A percentile compares a stretch with the other conserved stretches of the same genome.
Conservation (phyloP, 2,888 invertebrate species). For the Drosophila greeni region DNA sequence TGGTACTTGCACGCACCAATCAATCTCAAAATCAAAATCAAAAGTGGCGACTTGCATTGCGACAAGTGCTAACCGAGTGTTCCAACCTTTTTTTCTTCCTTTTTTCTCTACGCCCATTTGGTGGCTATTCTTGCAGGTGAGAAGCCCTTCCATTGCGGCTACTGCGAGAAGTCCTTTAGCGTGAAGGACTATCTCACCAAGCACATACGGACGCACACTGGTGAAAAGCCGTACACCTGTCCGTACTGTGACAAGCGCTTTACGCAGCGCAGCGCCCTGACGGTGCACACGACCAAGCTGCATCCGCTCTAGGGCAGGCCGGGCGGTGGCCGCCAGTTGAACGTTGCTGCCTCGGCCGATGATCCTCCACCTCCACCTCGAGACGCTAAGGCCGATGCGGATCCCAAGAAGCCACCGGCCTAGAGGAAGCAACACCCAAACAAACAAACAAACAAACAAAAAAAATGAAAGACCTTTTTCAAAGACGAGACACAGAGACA, state of each 20-base stretch:
- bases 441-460: no score
- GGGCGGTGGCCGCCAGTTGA: conserved; percentile 62
- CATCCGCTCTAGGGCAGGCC: conserved; percentile 78
- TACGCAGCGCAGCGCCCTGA: conserved; percentile 77
- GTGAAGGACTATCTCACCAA: conserved; percentile 79
- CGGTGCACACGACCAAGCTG: conserved; percentile 78
- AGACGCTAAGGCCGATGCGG: conserved; percentile 21
- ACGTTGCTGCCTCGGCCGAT: conserved; percentile 37
- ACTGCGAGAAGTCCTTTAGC: conserved; percentile 78
- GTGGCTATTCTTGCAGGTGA: conserved; percentile 68
- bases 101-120: conserved; percentile 3
- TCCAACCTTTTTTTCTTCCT: conserved; percentile 29
- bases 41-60: conserved; percentile 25
- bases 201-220: conserved; percentile 78
- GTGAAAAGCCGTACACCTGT: conserved; percentile 78
- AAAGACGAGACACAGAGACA: conserved; percentile 56
- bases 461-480: conserved; percentile 69
- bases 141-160: conserved; percentile 77
- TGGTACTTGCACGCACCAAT: conserved; percentile 67
- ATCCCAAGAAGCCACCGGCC: conserved; percentile 60
- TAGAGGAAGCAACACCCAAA: conserved; percentile 28
- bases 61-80: conserved; percentile 35
- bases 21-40: conserved; percentile 18
- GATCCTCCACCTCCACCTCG: conserved; percentile 18
- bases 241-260: conserved; percentile 78